Percentiles rank a stretch among this genome's conserved stretches.
Conservation (phyloP, 2,888 invertebrate genomes). For the Hydropsyche betteni region DNA sequence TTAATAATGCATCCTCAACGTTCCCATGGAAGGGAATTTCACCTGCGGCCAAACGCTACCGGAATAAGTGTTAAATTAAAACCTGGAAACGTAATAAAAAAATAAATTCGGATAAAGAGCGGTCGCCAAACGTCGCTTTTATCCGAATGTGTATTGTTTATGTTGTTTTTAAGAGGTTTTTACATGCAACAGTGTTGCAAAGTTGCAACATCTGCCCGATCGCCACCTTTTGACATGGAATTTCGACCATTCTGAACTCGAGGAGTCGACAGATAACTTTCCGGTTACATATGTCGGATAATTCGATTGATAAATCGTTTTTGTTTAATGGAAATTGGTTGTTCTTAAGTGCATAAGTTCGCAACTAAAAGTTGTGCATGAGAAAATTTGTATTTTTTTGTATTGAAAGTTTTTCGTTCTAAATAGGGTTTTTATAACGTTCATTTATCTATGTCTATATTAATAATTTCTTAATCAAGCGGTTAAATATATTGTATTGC, state of each 20-base stretch:
- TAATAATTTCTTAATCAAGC: too few relatives aligned
- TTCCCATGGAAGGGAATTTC: slow-evolving; percentile 28
- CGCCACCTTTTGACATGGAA: slow-evolving; percentile 15
- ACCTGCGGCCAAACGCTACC: slow-evolving; percentile 30
- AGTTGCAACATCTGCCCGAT: slow-evolving; percentile 31
- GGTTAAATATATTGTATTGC: too few relatives aligned
- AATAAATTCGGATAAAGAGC: background rate
- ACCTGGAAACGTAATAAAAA: background rate
- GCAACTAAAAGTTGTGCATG: too few relatives aligned
- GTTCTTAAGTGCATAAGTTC: too few relatives aligned
- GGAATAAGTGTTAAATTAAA: slow-evolving; percentile 4
- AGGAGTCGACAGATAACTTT: background rate
- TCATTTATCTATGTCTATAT: too few relatives aligned
- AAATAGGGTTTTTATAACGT: too few relatives aligned
- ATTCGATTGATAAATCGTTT: too few relatives aligned
- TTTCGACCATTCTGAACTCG: background rate
- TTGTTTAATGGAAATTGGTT: too few relatives aligned
- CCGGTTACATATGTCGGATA: slow-evolving; percentile 12
- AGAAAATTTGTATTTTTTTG: too few relatives aligned
- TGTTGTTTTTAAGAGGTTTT: slow-evolving; percentile 17
- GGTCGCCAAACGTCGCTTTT: background rate
- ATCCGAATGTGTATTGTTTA: slow-evolving; percentile 26
- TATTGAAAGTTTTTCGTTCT: too few relatives aligned
- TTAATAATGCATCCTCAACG: slow-evolving; percentile 8
- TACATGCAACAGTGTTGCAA: slow-evolving; percentile 34